These are phyloP conservation scores for Lepeophtheirus nordmannii DNA, from an alignment of 2,888 invertebrate genomes.

Conservation along the genomic window DNA sequence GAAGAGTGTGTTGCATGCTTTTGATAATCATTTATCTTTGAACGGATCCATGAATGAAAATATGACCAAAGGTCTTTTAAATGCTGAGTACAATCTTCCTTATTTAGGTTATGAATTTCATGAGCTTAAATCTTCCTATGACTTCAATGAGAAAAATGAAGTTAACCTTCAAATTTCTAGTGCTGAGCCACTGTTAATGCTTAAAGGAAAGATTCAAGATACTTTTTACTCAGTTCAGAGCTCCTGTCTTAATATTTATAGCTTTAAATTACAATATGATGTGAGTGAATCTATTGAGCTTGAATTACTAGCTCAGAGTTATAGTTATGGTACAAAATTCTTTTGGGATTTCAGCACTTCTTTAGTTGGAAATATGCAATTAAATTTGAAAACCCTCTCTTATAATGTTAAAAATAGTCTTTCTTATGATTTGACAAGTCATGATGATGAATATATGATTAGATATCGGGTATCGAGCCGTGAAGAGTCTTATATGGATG, in stretches of 20 bases:
- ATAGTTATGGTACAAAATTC: neutral
- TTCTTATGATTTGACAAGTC: neutral
- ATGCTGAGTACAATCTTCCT: neutral
- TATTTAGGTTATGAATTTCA: neutral
- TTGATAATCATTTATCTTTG: neutral
- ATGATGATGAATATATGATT: neutral
- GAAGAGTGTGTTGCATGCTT: neutral
- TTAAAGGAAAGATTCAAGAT: neutral
- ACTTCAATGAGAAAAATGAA: neutral
- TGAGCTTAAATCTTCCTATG: neutral
- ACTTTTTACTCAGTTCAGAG: neutral
- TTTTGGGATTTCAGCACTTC: neutral
- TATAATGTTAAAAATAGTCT: neutral
- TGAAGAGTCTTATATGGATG: neutral
- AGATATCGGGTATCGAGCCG: neutral
- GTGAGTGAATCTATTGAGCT: neutral
- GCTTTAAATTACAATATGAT: neutral
- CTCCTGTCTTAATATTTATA: neutral
- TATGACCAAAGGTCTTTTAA: neutral
- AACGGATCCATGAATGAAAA: neutral
- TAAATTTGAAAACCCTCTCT: neutral
- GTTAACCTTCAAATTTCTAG: neutral
- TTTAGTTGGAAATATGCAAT: neutral
- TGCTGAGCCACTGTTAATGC: neutral
- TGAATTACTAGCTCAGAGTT: neutral